Conservation (phyloP, 2,113 vertebrate genomes). For the Apteryx mantelli region DNA sequence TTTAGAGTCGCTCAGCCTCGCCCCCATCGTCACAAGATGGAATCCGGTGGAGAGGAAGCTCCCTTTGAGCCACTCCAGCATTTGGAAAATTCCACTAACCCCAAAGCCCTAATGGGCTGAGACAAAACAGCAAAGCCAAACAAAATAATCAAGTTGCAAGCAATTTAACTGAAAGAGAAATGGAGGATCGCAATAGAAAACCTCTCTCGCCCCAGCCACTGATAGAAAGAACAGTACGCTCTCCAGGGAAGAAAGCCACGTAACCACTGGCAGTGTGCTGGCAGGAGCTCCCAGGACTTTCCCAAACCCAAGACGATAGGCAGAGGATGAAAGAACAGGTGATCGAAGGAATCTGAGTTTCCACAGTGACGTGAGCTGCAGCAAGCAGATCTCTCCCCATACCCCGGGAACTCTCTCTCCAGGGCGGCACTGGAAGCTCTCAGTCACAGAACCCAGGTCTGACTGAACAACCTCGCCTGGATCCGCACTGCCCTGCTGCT, state of each 20-base stretch:
- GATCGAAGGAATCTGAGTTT: rapidly evolving
- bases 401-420: background rate
- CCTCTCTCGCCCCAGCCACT: background rate
- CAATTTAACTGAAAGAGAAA: background rate
- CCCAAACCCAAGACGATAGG: background rate
- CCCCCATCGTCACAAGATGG: background rate
- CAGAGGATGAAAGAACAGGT: background rate
- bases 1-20: rapidly evolving
- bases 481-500: rapidly evolving
- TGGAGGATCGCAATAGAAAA: background rate
- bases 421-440: background rate
- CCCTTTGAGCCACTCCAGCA: background rate
- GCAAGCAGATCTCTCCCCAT: background rate
- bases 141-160: background rate
- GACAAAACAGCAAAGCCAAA: background rate
- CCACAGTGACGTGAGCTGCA: background rate
- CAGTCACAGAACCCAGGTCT: background rate
- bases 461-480: rapidly evolving
- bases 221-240: background rate
- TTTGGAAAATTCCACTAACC: background rate
- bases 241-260: rapidly evolving
- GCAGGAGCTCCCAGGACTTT: rapidly evolving
- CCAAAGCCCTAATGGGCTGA: background rate
- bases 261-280: background rate
- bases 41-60: background rate